Evolutionary conservation across 2,113 vertebrate species (phyloP), one percentile per base, ranked within the genome.

Genomic region (Corythornis cristatus): DNA sequence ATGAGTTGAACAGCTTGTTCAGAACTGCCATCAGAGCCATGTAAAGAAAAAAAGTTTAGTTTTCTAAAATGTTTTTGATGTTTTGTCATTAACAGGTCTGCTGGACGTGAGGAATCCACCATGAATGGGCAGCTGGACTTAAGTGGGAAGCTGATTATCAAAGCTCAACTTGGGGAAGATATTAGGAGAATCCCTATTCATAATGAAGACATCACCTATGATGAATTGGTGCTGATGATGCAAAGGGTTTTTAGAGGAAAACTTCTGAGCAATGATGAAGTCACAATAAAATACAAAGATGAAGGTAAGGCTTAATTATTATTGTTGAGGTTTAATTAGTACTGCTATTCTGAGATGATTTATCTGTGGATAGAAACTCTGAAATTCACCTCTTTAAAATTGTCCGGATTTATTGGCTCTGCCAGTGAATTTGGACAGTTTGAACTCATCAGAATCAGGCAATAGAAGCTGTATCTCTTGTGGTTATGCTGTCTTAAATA

Each of bases 41-140:
- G 76, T 57, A 68, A 92, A 60, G 76, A 86, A 28, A 8, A 8
- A 23, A 83, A 53, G 12, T 81, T 77, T 15, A 12, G 7, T 80
- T 83, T 88, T 57, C 42, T 83, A 50, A 71, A 78, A 31, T 53
- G 18, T 78, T 82, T 26, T 56, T 51, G 37, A 96, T 89, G 40
- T 66, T 81, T 89, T 95, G 62, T 60, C 92, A 8, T 91, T 88
- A 86, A 71, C 40, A 97, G 96, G 76, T 97, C 93, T 96, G 90
- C 94, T 92, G 73, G 96, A 7, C 28, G 97, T 86, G 97, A 97
- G 83, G 95, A 97, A 92, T 91, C 96, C 97, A 99, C 96, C 96
- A 99, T 99, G 99, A 99, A 99, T 81, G 99, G 99, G 86, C 99
- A 99, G 97, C 98, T 99, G 98, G 99, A 99, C 95, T 97, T 99